Evolutionary conservation across 2,113 vertebrate species (phyloP), one percentile per base, ranked within the genome.

Genomic region (Podarcis raffonei): DNA sequence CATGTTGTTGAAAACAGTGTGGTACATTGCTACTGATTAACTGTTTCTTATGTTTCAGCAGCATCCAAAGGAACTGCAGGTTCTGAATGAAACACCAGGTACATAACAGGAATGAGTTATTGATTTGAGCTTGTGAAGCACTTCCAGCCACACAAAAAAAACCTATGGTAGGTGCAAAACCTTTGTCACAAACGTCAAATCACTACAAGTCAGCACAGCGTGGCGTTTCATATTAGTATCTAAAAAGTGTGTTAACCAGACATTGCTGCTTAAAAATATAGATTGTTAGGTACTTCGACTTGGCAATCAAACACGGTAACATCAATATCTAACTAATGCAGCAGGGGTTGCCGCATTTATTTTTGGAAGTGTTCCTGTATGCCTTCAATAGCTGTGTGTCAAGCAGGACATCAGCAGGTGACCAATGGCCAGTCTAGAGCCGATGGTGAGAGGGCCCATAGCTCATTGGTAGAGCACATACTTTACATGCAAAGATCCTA

Each of bases 41-140:
- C 42, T 65, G 78, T 20, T 53, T 42, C 27, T 23, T n/a, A 39
- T 25, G 1, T 84, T 88, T 86, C 48, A 42, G 0, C 32, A 74
- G 32, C 27, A 85, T 30, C 82, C 85, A 85, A 87, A 87, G 48
- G 83, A 87, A 80, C 71, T 81, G 78, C 27, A 59, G 32, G 87
- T 90, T 68, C 0, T 86, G 76, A 72, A 9, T 69, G 48, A 74
- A 76, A 62, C 0, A 2, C 57, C 4, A 15, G 37, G 30, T 88
- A 37, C 62, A 23, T 68, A 39, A 27, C 22, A 74, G 68, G 11
- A 53, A 81, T 0, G 2, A 69, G 79, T 90, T 92, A 84, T 6
- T 84, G 87, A 89, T 83, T 92, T 89, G 30, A 57, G 57, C 80
- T 93, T 39, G 57, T 75, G 66, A 85, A 89, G 39, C 62, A 30